phyloP scores from a whole-genome alignment of 2,113 vertebrate genomes.

The Notothenia coriiceps region DNA sequence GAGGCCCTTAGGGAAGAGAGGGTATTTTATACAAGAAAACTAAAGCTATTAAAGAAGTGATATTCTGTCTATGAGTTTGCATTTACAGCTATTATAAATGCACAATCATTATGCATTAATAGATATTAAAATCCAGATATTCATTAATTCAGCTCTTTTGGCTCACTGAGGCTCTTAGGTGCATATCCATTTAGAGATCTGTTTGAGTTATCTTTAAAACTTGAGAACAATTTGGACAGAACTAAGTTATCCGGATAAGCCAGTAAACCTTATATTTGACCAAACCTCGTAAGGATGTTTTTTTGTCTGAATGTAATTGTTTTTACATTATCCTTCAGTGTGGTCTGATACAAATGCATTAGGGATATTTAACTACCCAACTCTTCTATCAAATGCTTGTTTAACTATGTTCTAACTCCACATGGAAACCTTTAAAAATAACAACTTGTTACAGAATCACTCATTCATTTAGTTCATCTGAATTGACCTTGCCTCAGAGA shows the following conservation, averaged over 20 bases:
- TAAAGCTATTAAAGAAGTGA: not conserved
- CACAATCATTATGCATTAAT: not conserved
- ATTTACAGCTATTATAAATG: not conserved
- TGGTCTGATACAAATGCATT: not conserved
- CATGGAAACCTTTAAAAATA: not conserved
- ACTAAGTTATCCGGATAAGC: constrained; percentile 3
- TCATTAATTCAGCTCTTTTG: not conserved
- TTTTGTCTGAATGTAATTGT: not conserved
- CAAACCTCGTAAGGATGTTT: not conserved
- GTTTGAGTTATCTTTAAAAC: constrained; percentile 2
- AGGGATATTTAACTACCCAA: not conserved
- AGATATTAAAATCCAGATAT: not conserved
- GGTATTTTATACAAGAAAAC: constrained; percentile 3
- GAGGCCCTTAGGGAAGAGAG: not conserved
- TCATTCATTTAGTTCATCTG: constrained; percentile 31
- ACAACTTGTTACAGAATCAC: not conserved
- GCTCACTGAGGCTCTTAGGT: not conserved
- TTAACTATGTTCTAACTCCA: constrained; percentile 5
- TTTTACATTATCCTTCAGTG: not conserved
- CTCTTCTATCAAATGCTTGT: not conserved
- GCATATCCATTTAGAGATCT: not conserved
- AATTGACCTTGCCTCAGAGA: constrained; percentile 22
- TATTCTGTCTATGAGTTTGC: not conserved
- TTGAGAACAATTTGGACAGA: not conserved
- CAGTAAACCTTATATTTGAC: not conserved